Conservation (phyloP, 2,888 invertebrate genomes). For the Seira sanloemensis region DNA sequence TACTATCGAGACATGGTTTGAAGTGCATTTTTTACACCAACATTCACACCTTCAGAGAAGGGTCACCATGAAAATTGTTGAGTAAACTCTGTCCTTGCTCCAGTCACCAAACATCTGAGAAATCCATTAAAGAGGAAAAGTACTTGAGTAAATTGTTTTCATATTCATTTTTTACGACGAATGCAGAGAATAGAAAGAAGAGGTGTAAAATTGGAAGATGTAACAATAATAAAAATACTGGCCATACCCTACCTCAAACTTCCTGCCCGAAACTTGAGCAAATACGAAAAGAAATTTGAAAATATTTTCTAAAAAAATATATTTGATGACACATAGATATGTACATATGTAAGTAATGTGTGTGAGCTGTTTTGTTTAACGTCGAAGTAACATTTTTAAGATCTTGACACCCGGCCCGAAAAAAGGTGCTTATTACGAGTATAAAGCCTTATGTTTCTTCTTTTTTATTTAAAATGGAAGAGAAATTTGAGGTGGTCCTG, state of each 20-base stretch:
- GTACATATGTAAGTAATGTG: too few relatives aligned
- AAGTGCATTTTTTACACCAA: conserved; percentile 31
- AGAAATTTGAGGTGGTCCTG: conserved; percentile 54
- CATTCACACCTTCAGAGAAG: conserved; percentile 60
- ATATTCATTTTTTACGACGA: neutral
- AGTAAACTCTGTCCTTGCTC: conserved; percentile 1
- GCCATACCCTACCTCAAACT: neutral
- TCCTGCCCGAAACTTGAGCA: neutral
- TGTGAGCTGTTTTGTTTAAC: too few relatives aligned
- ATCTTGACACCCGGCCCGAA: neutral
- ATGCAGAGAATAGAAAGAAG: neutral
- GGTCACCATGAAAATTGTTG: conserved; percentile 25
- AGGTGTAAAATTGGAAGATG: neutral
- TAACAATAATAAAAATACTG: neutral
- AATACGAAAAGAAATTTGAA: neutral
- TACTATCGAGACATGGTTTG: too few relatives aligned
- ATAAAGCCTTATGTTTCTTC: neutral
- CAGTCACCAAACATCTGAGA: neutral
- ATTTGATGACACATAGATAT: too few relatives aligned
- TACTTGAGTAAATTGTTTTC: neutral
- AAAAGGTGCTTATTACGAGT: too few relatives aligned
- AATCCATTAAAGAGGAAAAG: neutral
- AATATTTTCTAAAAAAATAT: neutral
- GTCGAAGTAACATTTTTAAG: too few relatives aligned
- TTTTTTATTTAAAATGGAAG: neutral